phyloP scores from a whole-genome alignment of 2,797 vertebrate species.

The Hydrocynus forskahlii region DNA sequence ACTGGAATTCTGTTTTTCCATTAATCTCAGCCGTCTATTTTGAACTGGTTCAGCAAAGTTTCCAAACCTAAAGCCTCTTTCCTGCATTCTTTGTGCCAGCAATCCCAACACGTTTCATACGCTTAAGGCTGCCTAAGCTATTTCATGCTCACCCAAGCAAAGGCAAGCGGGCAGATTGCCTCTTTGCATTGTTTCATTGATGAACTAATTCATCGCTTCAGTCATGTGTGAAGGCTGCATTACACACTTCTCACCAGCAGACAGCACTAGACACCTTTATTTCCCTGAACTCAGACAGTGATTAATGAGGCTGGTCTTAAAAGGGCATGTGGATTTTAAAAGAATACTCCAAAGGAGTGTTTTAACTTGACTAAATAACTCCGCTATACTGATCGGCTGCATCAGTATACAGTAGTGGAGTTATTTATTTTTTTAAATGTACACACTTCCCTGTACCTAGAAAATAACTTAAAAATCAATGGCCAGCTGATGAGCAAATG shows the following conservation, averaged over 20 bases:
- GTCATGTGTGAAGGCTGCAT: constrained; percentile 35
- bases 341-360: too few species aligned
- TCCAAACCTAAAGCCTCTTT: constrained; percentile 14
- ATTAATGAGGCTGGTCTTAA: background rate
- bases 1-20: constrained; percentile 4
- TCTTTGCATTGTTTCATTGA: constrained; percentile 9
- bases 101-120: background rate
- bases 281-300: too few species aligned
- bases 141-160: background rate
- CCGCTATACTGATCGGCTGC: too few species aligned
- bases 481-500: too few species aligned
- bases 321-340: background rate
- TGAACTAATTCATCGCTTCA: constrained; percentile 6
- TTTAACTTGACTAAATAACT: too few species aligned
- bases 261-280: constrained; percentile 59
- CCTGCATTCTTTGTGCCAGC: background rate
- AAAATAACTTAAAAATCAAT: too few species aligned
- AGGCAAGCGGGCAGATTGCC: background rate
- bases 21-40: background rate
- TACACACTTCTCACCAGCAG: constrained; percentile 63
- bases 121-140: background rate
- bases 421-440: too few species aligned
- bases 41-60: background rate
- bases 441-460: too few species aligned
- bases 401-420: too few species aligned